Base-by-base conservation (phyloP, 2,797 vertebrate genomes). In the Falco concolor region DNA sequence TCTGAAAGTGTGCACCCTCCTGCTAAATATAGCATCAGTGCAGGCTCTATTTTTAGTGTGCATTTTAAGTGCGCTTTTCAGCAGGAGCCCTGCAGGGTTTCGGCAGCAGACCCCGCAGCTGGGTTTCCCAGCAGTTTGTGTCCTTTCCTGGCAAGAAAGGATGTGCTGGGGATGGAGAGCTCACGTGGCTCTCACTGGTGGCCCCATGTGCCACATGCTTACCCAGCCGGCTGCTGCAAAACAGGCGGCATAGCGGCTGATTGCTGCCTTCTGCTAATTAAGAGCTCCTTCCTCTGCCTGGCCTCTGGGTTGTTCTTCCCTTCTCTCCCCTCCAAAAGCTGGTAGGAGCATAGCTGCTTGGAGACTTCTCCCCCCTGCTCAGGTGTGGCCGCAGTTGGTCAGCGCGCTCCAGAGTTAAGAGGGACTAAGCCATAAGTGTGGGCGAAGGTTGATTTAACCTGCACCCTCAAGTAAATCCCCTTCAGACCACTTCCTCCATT, bases 51-150 rank as follows among this genome's bases (percentile, higher is more conserved):
- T 94, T 96, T 93, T 95, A 76, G 81, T 1, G 0, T 76, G 22
- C 7, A 5, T 87, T 96, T 76, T 54, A 80, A 87, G 90, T 36
- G 68, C 2, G 3, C 73, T 82, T 84, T 89, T 79, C 89, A 78
- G 38, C 27, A 12, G 65, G n/a, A 95, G 85, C 69, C 28, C 61
- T 88, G 73, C 74, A 64, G 74, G 88, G 73, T 95, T 91, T 91
- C 20, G 12, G 67, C 54, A 32, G 28, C 84, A 87, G 87, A 70
- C 49, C 49, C 68, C 12, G 2, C 74, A 82, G 38, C 78, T 91
- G 70, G 76, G 40, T 73, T 89, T 93, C 88, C 83, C 0, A 0
- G 64, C 28, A 17, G 12, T 30, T 93, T 10, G 10, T 73, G 77
- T 87, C 80, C 88, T 90, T 93, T 78, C 84, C 84, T 4, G 12